Evolutionary conservation across 2,888 invertebrate species (phyloP).

Genomic region (Lasioglossum figueresi): DNA sequence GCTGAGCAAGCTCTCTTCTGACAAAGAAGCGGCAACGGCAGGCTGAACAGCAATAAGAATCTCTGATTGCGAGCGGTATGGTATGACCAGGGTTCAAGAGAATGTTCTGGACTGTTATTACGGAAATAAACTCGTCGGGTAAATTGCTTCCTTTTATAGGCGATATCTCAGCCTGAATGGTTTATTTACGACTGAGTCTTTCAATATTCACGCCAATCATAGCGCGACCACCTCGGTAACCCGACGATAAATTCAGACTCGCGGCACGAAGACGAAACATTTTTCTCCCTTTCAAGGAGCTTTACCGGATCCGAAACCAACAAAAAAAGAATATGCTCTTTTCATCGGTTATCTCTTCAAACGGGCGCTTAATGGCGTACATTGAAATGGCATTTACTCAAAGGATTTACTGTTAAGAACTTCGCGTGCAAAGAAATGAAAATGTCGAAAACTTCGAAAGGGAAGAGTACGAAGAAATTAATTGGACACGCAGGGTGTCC

Average conservation of each 20-base stretch:
- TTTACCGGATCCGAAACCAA: neutral
- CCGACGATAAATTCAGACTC: neutral
- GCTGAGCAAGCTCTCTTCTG: neutral
- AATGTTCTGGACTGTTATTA: neutral
- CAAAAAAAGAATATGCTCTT: too few species aligned
- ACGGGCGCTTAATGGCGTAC: too few species aligned
- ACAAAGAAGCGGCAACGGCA: neutral
- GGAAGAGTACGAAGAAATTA: too few species aligned
- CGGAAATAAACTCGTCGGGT: neutral
- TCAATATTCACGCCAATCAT: neutral
- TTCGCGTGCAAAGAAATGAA: too few species aligned
- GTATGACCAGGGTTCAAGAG: neutral
- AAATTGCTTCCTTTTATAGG: neutral
- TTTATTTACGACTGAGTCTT: neutral
- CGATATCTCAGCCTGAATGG: neutral
- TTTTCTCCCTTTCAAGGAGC: neutral
- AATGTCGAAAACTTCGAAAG: too few species aligned
- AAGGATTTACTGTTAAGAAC: too few species aligned
- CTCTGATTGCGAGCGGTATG: neutral
- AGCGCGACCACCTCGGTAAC: neutral
- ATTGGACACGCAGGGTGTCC: too few species aligned
- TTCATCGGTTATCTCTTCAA: too few species aligned
- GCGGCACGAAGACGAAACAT: neutral
- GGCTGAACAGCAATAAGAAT: neutral
- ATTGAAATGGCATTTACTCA: too few species aligned